A percentile compares a stretch with the other conserved stretches of the same genome.
These are phyloP conservation scores for Dascillus cervinus DNA, from an alignment of 2,888 invertebrate species.

Conservation along the genomic window DNA sequence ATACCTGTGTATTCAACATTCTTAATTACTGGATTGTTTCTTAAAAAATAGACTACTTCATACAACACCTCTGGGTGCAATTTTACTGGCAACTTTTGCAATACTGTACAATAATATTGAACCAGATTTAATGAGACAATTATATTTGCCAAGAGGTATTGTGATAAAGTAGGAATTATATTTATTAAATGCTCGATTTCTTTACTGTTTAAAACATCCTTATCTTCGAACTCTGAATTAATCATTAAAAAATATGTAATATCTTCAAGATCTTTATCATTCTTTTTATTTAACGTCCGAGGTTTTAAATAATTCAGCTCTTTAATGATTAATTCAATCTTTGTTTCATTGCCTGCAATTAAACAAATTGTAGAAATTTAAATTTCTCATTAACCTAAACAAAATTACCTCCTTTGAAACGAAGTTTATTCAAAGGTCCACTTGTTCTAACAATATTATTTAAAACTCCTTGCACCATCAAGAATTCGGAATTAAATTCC, in stretches of 20 bases:
- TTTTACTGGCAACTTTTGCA: conserved; percentile 11
- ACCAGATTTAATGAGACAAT: conserved; percentile 14
- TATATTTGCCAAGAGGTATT: conserved; percentile 27
- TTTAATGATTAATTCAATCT: conserved; percentile 17
- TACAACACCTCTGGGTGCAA: conserved; percentile 11
- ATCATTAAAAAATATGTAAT: conserved; percentile 28
- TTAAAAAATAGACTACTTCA: conserved; percentile 28
- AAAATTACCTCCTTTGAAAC: conserved; percentile 30
- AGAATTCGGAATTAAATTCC: conserved; percentile 32
- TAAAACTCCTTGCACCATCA: conserved; percentile 30
- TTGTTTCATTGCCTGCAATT: conserved; percentile 28
- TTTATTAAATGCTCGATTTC: conserved; percentile 31
- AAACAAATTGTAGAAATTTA: background rate
- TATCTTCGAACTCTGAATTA: conserved; percentile 30
- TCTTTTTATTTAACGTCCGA: conserved; percentile 16
- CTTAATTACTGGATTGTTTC: conserved; percentile 21
- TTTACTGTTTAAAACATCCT: conserved; percentile 20
- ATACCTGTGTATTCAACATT: conserved; percentile 20
- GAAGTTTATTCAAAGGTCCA: conserved; percentile 31
- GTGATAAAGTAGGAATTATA: conserved; percentile 30
- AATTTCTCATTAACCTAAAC: background rate
- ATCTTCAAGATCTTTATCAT: conserved; percentile 15
- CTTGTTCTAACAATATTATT: conserved; percentile 22
- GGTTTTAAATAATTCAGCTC: conserved; percentile 20
- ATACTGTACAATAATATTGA: conserved; percentile 11